Conservation (phyloP, 2,797 vertebrate genomes). For the Melopsittacus undulatus region DNA sequence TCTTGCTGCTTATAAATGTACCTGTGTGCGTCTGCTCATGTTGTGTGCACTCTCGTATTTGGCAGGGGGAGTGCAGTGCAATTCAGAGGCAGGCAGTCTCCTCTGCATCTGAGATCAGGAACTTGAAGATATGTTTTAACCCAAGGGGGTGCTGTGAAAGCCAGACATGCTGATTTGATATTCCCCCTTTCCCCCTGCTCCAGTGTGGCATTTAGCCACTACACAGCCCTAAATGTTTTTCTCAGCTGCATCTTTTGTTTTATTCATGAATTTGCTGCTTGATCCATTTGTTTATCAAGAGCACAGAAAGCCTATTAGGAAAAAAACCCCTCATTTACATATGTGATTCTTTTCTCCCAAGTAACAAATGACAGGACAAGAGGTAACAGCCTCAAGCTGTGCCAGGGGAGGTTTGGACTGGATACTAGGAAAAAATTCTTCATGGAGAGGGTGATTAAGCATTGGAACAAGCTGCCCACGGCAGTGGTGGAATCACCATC, state of each 20-base stretch:
- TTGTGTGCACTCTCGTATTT: fast-evolving
- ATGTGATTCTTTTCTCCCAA: not conserved
- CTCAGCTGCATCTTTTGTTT: not conserved
- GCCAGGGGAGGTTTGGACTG: not conserved
- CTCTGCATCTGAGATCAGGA: not conserved
- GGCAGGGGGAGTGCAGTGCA: not conserved
- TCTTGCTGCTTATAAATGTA: fast-evolving
- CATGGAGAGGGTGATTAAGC: not conserved
- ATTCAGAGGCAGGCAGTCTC: not conserved
- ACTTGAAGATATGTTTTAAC: not conserved
- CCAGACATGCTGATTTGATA: not conserved
- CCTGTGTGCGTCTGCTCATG: fast-evolving
- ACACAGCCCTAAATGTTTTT: not conserved
- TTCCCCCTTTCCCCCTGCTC: not conserved
- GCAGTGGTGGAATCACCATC: not conserved
- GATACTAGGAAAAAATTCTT: not conserved
- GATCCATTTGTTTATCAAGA: not conserved
- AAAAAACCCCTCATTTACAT: not conserved
- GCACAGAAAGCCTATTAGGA: not conserved
- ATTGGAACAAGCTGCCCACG: not conserved
- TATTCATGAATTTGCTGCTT: not conserved
- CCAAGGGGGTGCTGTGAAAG: not conserved
- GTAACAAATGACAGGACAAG: not conserved
- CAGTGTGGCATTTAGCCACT: not conserved
- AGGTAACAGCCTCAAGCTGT: not conserved